Evolutionary conservation across 2,888 invertebrate species (phyloP).

Genomic region (Dryococelus australis): DNA sequence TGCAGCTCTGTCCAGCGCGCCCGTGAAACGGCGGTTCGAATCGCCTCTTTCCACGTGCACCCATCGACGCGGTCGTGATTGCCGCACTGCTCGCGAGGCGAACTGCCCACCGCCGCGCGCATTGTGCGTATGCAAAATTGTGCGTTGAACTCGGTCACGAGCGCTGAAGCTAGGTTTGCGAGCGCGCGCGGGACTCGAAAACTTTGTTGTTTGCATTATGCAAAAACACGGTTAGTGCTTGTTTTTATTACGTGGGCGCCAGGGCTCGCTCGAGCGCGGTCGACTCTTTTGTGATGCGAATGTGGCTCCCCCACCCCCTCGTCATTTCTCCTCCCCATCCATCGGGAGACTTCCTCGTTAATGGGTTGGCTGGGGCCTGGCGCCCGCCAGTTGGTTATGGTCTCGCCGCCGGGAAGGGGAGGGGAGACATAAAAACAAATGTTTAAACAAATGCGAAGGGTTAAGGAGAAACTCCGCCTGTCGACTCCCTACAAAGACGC

Average conservation of each 20-base stretch:
- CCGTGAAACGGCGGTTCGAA: background rate
- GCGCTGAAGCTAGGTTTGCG: background rate
- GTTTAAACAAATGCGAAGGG: slow-evolving; percentile 7
- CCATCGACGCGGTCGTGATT: background rate
- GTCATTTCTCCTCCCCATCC: background rate
- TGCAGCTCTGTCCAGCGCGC: background rate
- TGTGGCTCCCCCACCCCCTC: background rate
- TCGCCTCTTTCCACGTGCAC: background rate
- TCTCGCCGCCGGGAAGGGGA: background rate
- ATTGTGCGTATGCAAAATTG: slow-evolving; percentile 2
- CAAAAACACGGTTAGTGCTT: slow-evolving; percentile 16
- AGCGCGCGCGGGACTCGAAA: background rate
- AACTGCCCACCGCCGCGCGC: background rate
- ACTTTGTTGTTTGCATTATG: background rate
- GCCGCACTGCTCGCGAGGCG: background rate
- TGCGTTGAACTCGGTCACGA: slow-evolving; percentile 7
- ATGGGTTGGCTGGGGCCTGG: slow-evolving; percentile 16
- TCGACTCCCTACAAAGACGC: background rate
- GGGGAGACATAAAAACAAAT: background rate
- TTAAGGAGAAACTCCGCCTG: background rate
- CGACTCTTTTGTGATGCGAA: slow-evolving; percentile 3
- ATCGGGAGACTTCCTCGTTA: background rate
- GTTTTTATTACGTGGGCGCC: slow-evolving; percentile 2
- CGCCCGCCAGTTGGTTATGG: background rate
- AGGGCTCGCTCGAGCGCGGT: background rate